phyloP scores from a whole-genome alignment of 2,888 invertebrate genomes.

The Synergus umbraculus region DNA sequence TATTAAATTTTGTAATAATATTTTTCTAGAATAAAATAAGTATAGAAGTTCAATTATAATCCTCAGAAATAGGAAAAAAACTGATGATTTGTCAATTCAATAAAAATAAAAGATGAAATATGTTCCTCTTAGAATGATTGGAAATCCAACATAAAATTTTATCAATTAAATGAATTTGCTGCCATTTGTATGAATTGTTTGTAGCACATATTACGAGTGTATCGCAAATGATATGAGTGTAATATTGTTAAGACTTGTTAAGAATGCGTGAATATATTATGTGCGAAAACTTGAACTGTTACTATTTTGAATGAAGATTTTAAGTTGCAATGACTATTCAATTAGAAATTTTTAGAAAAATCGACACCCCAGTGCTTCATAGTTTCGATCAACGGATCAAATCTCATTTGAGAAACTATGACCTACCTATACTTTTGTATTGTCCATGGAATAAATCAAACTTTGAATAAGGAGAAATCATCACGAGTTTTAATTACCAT shows the following conservation, averaged over 20 bases:
- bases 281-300: constrained; percentile 1
- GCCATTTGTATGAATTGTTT: constrained; percentile 32
- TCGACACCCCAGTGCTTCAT: constrained; percentile 11
- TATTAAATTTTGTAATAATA: background rate
- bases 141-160: background rate
- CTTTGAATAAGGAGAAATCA: background rate
- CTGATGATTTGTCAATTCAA: background rate
- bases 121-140: background rate
- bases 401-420: constrained; percentile 30
- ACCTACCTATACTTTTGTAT: constrained; percentile 36
- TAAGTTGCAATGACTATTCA: constrained; percentile 9
- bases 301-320: constrained; percentile 15
- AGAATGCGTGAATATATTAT: background rate
- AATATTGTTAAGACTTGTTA: constrained; percentile 34
- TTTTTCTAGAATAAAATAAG: background rate
- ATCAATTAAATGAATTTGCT: constrained; percentile 20
- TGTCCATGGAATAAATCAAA: constrained; percentile 14
- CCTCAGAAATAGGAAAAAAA: background rate
- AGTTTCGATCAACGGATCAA: constrained; percentile 19
- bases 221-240: constrained; percentile 12
- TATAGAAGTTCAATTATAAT: background rate
- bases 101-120: background rate
- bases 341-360: constrained; percentile 34
- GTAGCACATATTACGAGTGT: constrained; percentile 4
- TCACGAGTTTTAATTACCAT: background rate